phyloP scores from a whole-genome alignment of 2,888 invertebrate species.

The Caenorhabditis sulstoni region DNA sequence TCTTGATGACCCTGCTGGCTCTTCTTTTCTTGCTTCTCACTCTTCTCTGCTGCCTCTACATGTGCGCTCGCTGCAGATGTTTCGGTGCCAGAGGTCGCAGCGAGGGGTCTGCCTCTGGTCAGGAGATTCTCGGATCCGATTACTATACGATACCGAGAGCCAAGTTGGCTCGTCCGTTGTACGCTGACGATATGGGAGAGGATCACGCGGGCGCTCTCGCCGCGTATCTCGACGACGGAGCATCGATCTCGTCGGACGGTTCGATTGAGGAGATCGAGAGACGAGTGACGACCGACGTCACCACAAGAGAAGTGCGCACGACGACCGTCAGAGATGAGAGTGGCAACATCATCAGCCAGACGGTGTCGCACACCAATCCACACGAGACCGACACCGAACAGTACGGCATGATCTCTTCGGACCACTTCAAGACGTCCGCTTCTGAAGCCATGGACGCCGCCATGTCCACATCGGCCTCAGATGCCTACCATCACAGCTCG shows the following conservation, averaged over 20 bases:
- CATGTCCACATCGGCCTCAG: constrained; percentile 40
- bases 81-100: constrained; percentile 66
- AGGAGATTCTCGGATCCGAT: constrained; percentile 68
- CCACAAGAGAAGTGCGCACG: constrained; percentile 72
- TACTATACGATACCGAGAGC: constrained; percentile 77
- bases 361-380: constrained; percentile 37
- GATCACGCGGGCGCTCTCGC: constrained; percentile 67
- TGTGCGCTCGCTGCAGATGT: constrained; percentile 71
- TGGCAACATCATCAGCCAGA: constrained; percentile 69
- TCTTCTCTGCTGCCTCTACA: constrained; percentile 74
- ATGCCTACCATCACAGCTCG: constrained; percentile 31
- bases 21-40: constrained; percentile 79
- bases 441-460: constrained; percentile 61
- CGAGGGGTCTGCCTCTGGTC: constrained; percentile 63
- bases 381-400: constrained; percentile 72
- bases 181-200: constrained; percentile 58
- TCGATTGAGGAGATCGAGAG: constrained; percentile 74
- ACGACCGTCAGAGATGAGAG: constrained; percentile 69
- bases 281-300: constrained; percentile 78
- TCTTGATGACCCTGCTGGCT: constrained; percentile 77
- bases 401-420: constrained; percentile 70
- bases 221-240: constrained; percentile 70
- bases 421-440: constrained; percentile 67
- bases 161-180: constrained; percentile 66
- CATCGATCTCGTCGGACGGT: constrained; percentile 68